Evolutionary conservation across 2,797 vertebrate genomes (phyloP), one percentile per base, ranked within the genome.

Genomic region (Paguma larvata): DNA sequence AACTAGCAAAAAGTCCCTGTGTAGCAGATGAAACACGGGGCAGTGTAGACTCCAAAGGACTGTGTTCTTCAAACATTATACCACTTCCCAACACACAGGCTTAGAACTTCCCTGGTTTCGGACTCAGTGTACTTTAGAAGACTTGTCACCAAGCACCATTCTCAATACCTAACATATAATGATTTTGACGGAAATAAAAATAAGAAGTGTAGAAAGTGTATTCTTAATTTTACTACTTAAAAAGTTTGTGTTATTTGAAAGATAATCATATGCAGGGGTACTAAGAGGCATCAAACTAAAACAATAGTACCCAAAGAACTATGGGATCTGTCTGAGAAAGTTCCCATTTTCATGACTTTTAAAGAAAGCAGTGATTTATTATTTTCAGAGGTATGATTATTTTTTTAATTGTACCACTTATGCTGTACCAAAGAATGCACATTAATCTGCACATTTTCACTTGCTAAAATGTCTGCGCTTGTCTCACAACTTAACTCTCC

Each of bases 321-420:
- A 73, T 34, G 25, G 46, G 16, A 38, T 72, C 79, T 89, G 62
- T 48, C 73, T 89, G 85, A 27, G 73, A 93, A 48, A 75, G 12
- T 67, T 38, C 38, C 38, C 34, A 32, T 85, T 94, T 97, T 70
- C 30, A 10, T 48, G 62, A 25, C 27, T 62, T 94, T 68, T 56
- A 67, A 82, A 92, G 30, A 62, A 93, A 67, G 63, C n/a, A 75
- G 34, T 67, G 59, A 85, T 59, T 80, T 80, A 73, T 79, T 83
- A 86, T 94, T 94, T 96, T 51, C 77, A 94, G 80, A 62, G 32
- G 6, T 27, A 48, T 63, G 84, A 89, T 72, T 89, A 62, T 11
- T 16, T 34, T 89, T 89, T 82, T 32, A 78, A 83, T 89, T 92
- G 30, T 79, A 32, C 18, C 2, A 85, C 89, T 83, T 77, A 83